Percentiles rank a stretch among this genome's conserved stretches.
Conservation (phyloP, 1,140 invertebrate genomes). For the Leptinotarsa defecta region DNA sequence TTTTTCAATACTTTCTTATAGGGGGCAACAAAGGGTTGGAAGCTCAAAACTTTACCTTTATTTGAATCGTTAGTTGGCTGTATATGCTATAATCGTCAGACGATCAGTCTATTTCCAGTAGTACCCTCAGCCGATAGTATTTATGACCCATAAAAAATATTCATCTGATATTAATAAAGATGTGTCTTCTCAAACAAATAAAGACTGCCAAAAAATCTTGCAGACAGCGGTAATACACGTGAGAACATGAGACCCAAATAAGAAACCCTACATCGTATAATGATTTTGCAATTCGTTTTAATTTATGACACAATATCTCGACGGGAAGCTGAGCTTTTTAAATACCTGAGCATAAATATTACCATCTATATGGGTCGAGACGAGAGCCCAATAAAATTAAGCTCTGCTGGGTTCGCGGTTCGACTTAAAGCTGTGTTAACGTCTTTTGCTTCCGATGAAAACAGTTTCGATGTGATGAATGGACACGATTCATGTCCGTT, state of each 20-base stretch:
- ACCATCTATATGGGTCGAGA: conserved; percentile 23
- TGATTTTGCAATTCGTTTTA: conserved; percentile 35
- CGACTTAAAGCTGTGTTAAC: not conserved
- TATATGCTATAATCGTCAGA: not conserved
- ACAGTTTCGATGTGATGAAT: conserved; percentile 4
- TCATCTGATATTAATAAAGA: conserved; percentile 13
- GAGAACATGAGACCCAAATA: conserved; percentile 22
- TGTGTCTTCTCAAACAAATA: not conserved
- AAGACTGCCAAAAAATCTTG: conserved; percentile 9
- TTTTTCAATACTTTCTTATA: too few relatives aligned
- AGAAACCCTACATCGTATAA: conserved; percentile 25
- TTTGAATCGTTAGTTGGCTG: not conserved
- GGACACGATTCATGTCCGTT: conserved; percentile 6
- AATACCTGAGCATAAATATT: conserved; percentile 26
- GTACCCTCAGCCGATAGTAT: not conserved
- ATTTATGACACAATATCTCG: conserved; percentile 35
- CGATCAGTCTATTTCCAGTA: not conserved
- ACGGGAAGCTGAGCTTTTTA: conserved; percentile 30
- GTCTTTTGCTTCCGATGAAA: conserved; percentile 12
- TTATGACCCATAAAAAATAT: not conserved
- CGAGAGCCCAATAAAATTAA: conserved; percentile 26
- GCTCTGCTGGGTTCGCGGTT: not conserved
- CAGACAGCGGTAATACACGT: conserved; percentile 22
- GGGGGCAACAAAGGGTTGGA: too few relatives aligned
- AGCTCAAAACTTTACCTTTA: too few relatives aligned